These are phyloP conservation scores for Andinoacara biseriatus DNA, from an alignment of 2,113 vertebrate species.

Conservation along the genomic window DNA sequence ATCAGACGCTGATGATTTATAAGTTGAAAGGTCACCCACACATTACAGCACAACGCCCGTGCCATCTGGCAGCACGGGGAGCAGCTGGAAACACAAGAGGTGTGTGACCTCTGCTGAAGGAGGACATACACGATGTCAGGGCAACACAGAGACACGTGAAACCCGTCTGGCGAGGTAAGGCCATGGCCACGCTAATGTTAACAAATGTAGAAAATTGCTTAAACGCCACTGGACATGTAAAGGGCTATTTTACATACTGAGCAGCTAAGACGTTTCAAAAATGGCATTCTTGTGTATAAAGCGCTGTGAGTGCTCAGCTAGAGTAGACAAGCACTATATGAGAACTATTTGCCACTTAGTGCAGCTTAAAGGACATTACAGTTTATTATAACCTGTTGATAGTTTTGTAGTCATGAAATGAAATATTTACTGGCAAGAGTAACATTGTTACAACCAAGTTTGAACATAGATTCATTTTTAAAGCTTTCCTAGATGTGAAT, in stretches of 20 bases:
- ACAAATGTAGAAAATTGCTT: not conserved
- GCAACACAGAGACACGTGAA: conserved; percentile 7
- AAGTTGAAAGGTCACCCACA: conserved; percentile 2
- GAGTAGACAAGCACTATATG: no score
- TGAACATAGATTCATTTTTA: no score
- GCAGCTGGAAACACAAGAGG: conserved; percentile 7
- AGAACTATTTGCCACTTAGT: not conserved
- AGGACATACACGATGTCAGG: not conserved
- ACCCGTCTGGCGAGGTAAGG: not conserved
- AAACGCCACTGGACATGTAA: not conserved
- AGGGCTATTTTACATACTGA: not conserved
- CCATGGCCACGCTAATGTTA: not conserved
- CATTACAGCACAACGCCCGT: not conserved
- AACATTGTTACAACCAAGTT: not conserved
- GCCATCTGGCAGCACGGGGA: conserved; percentile 7
- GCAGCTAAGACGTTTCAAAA: not conserved
- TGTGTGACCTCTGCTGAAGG: not conserved
- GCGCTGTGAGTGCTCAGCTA: no score
- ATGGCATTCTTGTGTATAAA: no score
- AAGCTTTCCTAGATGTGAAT: no score
- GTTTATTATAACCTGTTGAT: not conserved
- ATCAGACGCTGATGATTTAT: not conserved
- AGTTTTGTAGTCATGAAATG: not conserved
- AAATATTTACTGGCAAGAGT: not conserved
- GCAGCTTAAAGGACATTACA: not conserved